phyloP scores from a whole-genome alignment of 1,140 invertebrate genomes.

The Halictus rubicundus region DNA sequence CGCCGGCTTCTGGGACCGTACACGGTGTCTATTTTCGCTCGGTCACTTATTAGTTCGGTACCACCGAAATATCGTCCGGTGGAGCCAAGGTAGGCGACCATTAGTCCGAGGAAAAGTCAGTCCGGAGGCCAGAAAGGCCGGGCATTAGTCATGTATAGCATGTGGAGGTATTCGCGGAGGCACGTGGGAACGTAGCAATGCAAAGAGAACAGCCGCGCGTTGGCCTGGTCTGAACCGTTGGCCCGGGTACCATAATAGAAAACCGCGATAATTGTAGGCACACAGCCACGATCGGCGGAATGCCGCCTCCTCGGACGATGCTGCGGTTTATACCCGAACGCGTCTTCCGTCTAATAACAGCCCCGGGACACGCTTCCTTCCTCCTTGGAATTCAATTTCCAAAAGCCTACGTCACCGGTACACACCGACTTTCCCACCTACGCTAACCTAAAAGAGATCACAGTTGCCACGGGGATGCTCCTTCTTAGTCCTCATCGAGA shows the following conservation, averaged over 20 bases:
- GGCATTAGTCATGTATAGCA: slow-evolving; percentile 42
- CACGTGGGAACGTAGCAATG: slow-evolving; percentile 57
- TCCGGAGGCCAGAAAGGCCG: slow-evolving; percentile 50
- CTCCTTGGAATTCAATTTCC: background rate
- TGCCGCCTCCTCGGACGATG: slow-evolving; percentile 32
- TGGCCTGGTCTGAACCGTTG: slow-evolving; percentile 50
- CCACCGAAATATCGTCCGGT: slow-evolving; percentile 48
- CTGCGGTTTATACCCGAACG: slow-evolving; percentile 30
- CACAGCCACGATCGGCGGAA: slow-evolving; percentile 51
- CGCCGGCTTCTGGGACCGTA: background rate
- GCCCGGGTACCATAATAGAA: slow-evolving; percentile 56
- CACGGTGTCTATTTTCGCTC: slow-evolving; percentile 35
- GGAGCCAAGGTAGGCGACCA: slow-evolving; percentile 51
- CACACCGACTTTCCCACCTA: background rate
- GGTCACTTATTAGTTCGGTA: slow-evolving; percentile 50
- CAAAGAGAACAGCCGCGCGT: slow-evolving; percentile 48
- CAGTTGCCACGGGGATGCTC: too few species aligned
- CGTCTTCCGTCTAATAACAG: slow-evolving; percentile 3
- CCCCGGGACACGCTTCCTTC: background rate
- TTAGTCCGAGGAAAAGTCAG: slow-evolving; percentile 51
- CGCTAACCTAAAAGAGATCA: too few species aligned
- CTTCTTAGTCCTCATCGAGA: too few species aligned
- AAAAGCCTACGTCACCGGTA: background rate
- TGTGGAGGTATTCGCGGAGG: slow-evolving; percentile 55
- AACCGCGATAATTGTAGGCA: slow-evolving; percentile 58